phyloP scores from a whole-genome alignment of 2,113 vertebrate genomes.

The Picathartes gymnocephalus region DNA sequence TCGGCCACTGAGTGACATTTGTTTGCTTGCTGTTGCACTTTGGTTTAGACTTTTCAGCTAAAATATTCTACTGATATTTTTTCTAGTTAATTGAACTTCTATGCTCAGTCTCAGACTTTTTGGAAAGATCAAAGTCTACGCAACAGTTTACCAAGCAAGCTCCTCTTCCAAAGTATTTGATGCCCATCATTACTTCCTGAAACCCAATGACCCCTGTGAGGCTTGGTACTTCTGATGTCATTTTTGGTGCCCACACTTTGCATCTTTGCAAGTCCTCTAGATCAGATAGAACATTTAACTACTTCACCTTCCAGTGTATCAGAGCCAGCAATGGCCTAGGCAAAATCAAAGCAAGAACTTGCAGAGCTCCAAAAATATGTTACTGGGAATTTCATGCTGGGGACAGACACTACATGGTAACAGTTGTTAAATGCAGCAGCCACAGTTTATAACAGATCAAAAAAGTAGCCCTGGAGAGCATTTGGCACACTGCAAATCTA shows the following conservation, averaged over 20 bases:
- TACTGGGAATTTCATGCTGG: background rate
- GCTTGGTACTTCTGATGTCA: background rate
- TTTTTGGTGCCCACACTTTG: background rate
- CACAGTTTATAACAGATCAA: background rate
- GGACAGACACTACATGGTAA: background rate
- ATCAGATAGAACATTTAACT: background rate
- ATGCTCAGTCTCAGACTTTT: background rate
- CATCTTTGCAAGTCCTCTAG: background rate
- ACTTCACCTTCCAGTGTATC: background rate
- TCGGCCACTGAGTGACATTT: background rate
- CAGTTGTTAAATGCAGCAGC: background rate
- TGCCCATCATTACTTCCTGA: background rate
- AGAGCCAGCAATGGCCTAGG: background rate
- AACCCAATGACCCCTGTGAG: background rate
- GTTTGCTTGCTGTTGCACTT: accelerated
- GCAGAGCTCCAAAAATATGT: background rate
- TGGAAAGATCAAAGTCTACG: background rate
- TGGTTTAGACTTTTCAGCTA: background rate
- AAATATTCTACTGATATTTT: background rate
- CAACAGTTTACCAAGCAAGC: background rate
- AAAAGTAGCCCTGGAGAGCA: background rate
- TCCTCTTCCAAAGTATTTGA: background rate
- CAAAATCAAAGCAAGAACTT: background rate
- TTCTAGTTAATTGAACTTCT: background rate
- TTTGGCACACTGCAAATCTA: background rate